Base-by-base conservation (phyloP, 2,113 vertebrate species). In the Petrocephalus zakoni region DNA sequence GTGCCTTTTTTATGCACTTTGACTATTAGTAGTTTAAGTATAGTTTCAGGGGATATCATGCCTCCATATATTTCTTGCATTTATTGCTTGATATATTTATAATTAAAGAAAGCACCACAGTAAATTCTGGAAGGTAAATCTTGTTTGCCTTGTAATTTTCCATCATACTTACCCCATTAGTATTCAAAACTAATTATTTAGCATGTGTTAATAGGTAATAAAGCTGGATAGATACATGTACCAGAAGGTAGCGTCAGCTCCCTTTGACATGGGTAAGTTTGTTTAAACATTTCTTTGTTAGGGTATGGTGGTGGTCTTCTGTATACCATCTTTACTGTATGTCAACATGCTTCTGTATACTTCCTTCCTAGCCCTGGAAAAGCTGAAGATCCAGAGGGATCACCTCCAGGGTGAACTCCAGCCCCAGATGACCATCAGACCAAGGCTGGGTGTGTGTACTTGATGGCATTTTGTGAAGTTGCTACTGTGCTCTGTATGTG, bases 181-280 rank as follows among this genome's bases (percentile, higher is more conserved):
- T 42, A 49, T 22, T 47, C n/a, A 5, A 49, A 13, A n/a, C 81
- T 83, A 8, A 83, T 87, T 64, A 21, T 75, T 53, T n/a, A 42
- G 21, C 2, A 13, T 78, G 34, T 58, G 8, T n/a, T 49, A 46
- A 81, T 19, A 88, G 88, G 88, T 88, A 9, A 88, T 58, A 37
- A 83, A 64, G 52, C 42, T 88, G 78, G 53, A 88, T 47, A 53
- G 34, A 46, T 9, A 2, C 6, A 10, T 49, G 53, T 88, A 88
- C 51, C 51, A 84, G 34, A 52, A 88, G n/a, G 88, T 88, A 19
- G 88, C 88, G 0, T 47, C 78, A 7, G 88, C 78, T 42, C 42
- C 53, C 10, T 88, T 84, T 49, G 53, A 61, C 15, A 47, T 8
- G 17, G 88, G 88, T 84, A 61, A 56, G 88, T 3, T 55, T 22